Evolutionary conservation across 1,140 invertebrate species (phyloP).

Genomic region (Zaprionus africanus): DNA sequence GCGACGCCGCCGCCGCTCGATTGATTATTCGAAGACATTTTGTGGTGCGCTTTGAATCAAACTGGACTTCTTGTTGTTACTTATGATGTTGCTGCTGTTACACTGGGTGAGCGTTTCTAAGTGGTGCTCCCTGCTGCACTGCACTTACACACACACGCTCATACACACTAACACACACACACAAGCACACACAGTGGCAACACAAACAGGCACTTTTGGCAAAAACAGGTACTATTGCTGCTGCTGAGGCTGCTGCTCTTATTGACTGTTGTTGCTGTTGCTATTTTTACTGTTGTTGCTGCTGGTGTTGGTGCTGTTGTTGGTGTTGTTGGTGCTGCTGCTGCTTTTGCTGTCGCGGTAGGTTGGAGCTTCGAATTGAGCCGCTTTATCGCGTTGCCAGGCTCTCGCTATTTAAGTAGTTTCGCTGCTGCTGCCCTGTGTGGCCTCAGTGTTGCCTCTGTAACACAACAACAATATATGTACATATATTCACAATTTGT

Average conservation of each 20-base stretch:
- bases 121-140: constrained; percentile 15
- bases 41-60: constrained; percentile 1
- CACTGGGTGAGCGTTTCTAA: constrained; percentile 21
- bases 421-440: constrained; percentile 23
- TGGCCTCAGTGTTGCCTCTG: constrained; percentile 27
- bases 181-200: constrained; percentile 1
- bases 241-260: constrained; percentile 12
- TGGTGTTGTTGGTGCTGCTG: constrained; percentile 1
- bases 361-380: constrained; percentile 32
- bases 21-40: constrained; percentile 84
- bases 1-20: constrained; percentile 49
- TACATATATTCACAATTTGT: constrained; percentile 55
- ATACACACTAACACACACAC: constrained; percentile 18
- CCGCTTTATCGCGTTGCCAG: constrained; percentile 68
- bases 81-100: constrained; percentile 21
- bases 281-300: constrained; percentile 28
- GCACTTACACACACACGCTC: constrained; percentile 19
- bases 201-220: constrained; percentile 28
- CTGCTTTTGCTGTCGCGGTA: neutral
- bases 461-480: constrained; percentile 63
- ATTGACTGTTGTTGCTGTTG: neutral
- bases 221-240: constrained; percentile 43
- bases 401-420: constrained; percentile 43
- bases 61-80: constrained; percentile 19
- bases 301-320: constrained; percentile 35